A percentile compares a stretch with the other conserved stretches of the same genome.
Conservation (phyloP, 1,140 invertebrate genomes). For the Spodoptera litura region DNA sequence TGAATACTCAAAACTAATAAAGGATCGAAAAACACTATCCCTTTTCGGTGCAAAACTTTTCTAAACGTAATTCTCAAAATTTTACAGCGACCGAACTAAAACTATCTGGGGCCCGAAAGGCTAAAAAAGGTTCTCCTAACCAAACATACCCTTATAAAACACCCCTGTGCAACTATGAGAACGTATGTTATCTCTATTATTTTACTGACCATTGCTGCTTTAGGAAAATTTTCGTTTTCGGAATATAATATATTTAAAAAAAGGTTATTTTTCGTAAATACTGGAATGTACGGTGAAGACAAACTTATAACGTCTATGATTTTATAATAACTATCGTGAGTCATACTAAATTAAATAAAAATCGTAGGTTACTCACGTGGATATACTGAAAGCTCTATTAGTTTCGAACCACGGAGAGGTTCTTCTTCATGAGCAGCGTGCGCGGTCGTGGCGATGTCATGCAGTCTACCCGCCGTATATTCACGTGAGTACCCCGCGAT, state of each 20-base stretch:
- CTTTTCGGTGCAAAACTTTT: constrained; percentile 51
- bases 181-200: constrained; percentile 10
- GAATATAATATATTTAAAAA: background rate
- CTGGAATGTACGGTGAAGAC: too few species aligned
- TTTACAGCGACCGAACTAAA: constrained; percentile 66
- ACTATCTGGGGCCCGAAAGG: constrained; percentile 71
- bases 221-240: background rate
- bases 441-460: too few species aligned
- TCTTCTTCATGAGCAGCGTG: too few species aligned
- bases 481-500: too few species aligned
- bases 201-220: constrained; percentile 29
- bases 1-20: constrained; percentile 43
- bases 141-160: constrained; percentile 85
- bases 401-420: too few species aligned
- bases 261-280: background rate
- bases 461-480: too few species aligned
- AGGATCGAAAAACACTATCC: constrained; percentile 43
- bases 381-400: too few species aligned
- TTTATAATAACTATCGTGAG: too few species aligned
- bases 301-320: too few species aligned
- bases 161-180: constrained; percentile 54
- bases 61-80: constrained; percentile 70
- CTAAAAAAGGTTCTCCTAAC: constrained; percentile 84
- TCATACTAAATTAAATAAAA: too few species aligned
- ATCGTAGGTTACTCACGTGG: too few species aligned